Percentiles rank a stretch among this genome's conserved stretches.
Evolutionary conservation across 2,113 vertebrate species (phyloP).

Genomic region (Protobothrops flavoviridis): DNA sequence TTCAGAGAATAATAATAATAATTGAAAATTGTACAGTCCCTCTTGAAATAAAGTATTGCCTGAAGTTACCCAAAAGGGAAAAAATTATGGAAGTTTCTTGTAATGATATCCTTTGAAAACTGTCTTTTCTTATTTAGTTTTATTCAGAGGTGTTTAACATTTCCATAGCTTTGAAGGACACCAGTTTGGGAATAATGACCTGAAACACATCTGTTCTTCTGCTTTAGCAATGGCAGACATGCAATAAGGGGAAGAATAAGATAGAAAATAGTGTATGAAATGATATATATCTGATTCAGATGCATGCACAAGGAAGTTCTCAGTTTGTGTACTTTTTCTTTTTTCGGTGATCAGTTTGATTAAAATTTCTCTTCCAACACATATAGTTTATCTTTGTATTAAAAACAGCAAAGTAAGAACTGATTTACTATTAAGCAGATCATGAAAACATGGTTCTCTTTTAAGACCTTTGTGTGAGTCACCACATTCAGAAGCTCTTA

Average conservation of each 20-base stretch:
- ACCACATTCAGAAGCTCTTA: background rate
- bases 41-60: background rate
- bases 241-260: background rate
- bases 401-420: background rate
- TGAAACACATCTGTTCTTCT: background rate
- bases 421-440: background rate
- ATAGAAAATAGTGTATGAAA: background rate
- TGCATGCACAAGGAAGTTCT: background rate
- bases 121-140: background rate
- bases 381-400: background rate
- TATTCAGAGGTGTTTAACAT: background rate
- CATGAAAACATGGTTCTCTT: background rate
- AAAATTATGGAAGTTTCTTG: background rate
- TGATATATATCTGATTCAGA: background rate
- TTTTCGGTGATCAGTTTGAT: background rate
- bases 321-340: background rate
- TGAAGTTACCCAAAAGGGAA: background rate
- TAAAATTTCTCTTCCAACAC: background rate
- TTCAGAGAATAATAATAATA: background rate
- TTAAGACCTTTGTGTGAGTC: background rate
- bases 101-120: background rate
- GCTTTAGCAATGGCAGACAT: background rate
- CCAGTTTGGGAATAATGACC: background rate
- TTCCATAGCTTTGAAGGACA: background rate
- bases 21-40: background rate